Percentiles rank a stretch among this genome's conserved stretches.
These are phyloP conservation scores for Ophion ventricosus DNA, from an alignment of 2,888 invertebrate species.

Conservation along the genomic window DNA sequence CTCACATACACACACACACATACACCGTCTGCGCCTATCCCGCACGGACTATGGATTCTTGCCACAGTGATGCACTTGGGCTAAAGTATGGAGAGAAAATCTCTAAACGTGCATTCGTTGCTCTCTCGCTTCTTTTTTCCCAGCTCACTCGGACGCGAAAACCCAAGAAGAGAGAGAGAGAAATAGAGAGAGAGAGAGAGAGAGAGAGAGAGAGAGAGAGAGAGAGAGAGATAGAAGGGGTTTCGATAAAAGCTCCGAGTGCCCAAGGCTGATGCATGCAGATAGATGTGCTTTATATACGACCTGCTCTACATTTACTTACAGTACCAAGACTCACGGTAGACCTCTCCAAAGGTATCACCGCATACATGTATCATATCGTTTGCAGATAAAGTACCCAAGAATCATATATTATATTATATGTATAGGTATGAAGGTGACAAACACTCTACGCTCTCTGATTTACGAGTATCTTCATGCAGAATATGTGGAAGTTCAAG, in stretches of 20 bases:
- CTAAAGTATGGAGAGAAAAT: constrained; percentile 35
- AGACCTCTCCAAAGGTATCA: constrained; percentile 32
- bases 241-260: constrained; percentile 57
- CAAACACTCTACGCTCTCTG: neutral
- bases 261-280: constrained; percentile 59
- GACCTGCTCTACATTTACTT: constrained; percentile 61
- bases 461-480: constrained; percentile 9
- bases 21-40: neutral
- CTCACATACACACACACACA: too few relatives aligned
- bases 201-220: neutral
- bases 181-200: constrained; percentile 17
- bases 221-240: constrained; percentile 34
- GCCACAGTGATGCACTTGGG: constrained; percentile 6
- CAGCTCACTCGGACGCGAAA: constrained; percentile 3
- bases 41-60: constrained; percentile 8
- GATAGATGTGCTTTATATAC: constrained; percentile 58
- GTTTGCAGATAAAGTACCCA: neutral
- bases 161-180: constrained; percentile 28
- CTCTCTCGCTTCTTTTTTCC: neutral
- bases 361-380: constrained; percentile 12
- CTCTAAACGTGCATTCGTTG: constrained; percentile 8
- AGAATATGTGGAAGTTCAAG: too few relatives aligned
- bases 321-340: constrained; percentile 29
- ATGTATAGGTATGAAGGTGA: neutral
- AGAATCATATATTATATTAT: neutral